Evolutionary conservation across 2,797 vertebrate genomes (phyloP).

Genomic region (Meda fulgida): DNA sequence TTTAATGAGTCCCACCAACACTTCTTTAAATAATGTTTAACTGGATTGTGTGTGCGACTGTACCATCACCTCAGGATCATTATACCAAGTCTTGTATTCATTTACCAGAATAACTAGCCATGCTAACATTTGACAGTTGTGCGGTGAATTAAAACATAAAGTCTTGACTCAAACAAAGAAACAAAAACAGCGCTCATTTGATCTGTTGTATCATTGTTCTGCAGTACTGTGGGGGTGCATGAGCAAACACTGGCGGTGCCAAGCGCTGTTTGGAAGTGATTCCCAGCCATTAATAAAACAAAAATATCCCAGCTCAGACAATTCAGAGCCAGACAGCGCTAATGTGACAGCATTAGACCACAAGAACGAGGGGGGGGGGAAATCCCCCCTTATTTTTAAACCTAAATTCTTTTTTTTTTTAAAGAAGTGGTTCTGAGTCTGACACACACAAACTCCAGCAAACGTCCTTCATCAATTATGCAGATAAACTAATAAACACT

Average conservation of each 20-base stretch:
- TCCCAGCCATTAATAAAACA: slow-evolving; percentile 13
- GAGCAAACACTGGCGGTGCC: slow-evolving; percentile 24
- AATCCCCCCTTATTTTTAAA: neutral
- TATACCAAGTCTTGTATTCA: neutral
- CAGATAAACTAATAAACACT: slow-evolving; percentile 85
- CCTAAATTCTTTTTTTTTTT: slow-evolving; percentile 11
- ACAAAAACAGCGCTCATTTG: slow-evolving; percentile 4
- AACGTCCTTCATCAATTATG: slow-evolving; percentile 84
- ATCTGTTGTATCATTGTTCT: slow-evolving; percentile 26
- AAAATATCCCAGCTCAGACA: slow-evolving; percentile 7
- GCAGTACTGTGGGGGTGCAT: neutral
- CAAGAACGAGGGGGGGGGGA: neutral
- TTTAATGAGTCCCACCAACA: slow-evolving; percentile 1
- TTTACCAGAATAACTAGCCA: slow-evolving; percentile 18
- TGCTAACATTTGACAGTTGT: slow-evolving; percentile 12
- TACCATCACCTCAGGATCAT: slow-evolving; percentile 1
- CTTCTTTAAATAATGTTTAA: slow-evolving; percentile 16
- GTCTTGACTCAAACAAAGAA: slow-evolving; percentile 9
- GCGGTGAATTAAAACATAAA: neutral
- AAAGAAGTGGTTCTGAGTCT: neutral
- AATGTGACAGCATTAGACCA: neutral
- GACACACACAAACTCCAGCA: slow-evolving; percentile 51
- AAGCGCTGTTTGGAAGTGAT: slow-evolving; percentile 12
- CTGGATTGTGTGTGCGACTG: neutral
- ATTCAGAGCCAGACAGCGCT: neutral